Conservation (phyloP, 2,113 vertebrate species). For the Colinus virginianus region DNA sequence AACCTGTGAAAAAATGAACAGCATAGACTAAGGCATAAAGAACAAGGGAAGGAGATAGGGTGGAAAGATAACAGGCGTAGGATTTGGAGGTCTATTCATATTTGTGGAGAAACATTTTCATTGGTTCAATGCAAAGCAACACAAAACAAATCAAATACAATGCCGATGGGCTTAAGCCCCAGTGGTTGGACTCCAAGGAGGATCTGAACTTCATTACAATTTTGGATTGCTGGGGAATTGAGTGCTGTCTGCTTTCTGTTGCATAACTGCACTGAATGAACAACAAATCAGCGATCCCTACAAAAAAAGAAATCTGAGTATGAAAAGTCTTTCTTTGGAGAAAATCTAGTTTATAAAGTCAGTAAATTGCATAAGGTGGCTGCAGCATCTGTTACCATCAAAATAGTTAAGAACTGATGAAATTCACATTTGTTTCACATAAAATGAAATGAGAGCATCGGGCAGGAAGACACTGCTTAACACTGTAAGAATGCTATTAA, state of each 20-base stretch:
- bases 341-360: background rate
- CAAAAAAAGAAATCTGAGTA: background rate
- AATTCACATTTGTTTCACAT: constrained; percentile 22
- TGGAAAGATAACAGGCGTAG: background rate
- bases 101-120: background rate
- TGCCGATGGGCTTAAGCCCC: background rate
- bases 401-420: background rate
- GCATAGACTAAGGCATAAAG: background rate
- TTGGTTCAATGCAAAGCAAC: background rate
- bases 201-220: background rate
- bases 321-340: background rate
- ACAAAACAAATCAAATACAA: background rate
- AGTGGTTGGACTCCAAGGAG: background rate
- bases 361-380: background rate
- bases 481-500: constrained; percentile 7
- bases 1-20: background rate
- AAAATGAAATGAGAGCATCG: background rate
- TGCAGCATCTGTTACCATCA: background rate
- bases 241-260: background rate
- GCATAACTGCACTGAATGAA: background rate
- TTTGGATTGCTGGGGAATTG: background rate
- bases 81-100: background rate
- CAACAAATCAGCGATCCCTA: background rate
- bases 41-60: background rate
- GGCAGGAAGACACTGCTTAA: constrained; percentile 27